Evolutionary conservation across 1,140 invertebrate species (phyloP).

Genomic region (Tyrophagus putrescentiae): DNA sequence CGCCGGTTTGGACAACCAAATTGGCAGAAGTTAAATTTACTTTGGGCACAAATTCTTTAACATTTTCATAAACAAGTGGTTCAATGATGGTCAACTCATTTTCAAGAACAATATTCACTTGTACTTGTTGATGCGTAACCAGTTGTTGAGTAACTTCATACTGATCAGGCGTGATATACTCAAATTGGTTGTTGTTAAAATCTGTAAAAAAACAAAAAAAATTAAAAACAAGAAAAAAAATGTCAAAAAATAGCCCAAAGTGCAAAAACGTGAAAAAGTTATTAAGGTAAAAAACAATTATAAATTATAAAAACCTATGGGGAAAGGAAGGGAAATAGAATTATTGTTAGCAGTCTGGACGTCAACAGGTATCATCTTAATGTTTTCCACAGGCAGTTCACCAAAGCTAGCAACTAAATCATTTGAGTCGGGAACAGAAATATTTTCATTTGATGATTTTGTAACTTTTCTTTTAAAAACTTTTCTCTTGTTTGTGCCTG

Average conservation of each 20-base stretch:
- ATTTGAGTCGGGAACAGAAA: too few relatives aligned
- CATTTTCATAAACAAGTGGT: constrained; percentile 10
- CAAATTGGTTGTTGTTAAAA: constrained; percentile 1
- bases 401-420: too few relatives aligned
- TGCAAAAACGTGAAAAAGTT: background rate
- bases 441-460: too few relatives aligned
- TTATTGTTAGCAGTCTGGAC: background rate
- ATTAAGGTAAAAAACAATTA: constrained; percentile 1
- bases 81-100: background rate
- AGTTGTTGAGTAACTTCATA: background rate
- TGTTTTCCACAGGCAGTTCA: too few relatives aligned
- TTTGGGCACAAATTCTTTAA: background rate
- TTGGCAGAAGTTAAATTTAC: background rate
- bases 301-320: constrained; percentile 6
- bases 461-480: constrained; percentile 1
- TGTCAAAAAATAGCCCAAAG: background rate
- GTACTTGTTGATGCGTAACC: background rate
- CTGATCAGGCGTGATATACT: constrained; percentile 1
- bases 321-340: constrained; percentile 1
- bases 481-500: constrained; percentile 1
- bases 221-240: background rate
- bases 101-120: background rate
- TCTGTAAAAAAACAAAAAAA: background rate
- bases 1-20: background rate
- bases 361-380: too few relatives aligned